Conservation (phyloP, 2,797 vertebrate genomes). For the Lithobates pipiens region DNA sequence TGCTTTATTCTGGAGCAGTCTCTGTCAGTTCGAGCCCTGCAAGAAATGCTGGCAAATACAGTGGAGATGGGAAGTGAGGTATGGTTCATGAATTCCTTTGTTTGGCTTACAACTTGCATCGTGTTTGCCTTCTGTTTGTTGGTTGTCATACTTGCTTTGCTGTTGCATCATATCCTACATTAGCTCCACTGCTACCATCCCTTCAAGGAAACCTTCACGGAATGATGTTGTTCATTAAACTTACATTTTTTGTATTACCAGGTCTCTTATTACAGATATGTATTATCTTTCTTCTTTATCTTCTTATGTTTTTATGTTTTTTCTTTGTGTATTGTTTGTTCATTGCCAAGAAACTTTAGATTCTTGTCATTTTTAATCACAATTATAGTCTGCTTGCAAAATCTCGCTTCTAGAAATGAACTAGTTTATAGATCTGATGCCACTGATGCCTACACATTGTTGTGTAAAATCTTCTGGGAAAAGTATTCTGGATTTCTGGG, state of each 20-base stretch:
- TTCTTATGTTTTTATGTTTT: no score
- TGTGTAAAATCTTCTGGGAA: no score
- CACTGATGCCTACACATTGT: no score
- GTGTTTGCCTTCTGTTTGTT: conserved; percentile 4
- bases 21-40: conserved; percentile 89
- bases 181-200: not conserved
- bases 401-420: no score
- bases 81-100: conserved; percentile 48
- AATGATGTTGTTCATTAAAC: not conserved
- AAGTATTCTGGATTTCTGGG: no score
- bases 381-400: no score
- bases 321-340: no score
- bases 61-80: conserved; percentile 87
- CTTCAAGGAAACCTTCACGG: not conserved
- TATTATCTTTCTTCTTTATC: not conserved
- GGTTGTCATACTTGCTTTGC: not conserved
- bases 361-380: no score
- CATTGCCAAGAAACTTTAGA: no score
- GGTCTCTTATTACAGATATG: not conserved
- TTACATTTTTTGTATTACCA: not conserved
- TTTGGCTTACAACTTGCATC: not conserved
- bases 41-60: conserved; percentile 94
- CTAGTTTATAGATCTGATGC: no score
- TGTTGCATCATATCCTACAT: not conserved
- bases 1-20: conserved; percentile 90